A percentile compares a stretch with the other conserved stretches of the same genome.
Evolutionary conservation across 1,140 invertebrate species (phyloP).

Genomic region (Drosophila sucinea): DNA sequence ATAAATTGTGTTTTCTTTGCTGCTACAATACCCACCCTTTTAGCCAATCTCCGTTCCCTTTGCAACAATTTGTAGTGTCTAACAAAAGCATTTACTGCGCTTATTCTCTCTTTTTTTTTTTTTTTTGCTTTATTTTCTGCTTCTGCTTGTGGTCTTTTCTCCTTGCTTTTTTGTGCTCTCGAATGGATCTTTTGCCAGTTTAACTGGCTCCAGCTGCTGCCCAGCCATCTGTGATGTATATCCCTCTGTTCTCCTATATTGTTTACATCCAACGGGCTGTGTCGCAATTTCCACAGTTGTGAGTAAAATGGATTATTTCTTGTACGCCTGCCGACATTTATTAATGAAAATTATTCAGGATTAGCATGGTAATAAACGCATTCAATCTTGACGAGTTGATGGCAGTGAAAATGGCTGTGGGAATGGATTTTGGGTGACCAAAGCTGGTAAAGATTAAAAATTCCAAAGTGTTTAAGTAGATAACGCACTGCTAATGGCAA

Average conservation of each 20-base stretch:
- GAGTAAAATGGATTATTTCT: constrained; percentile 72
- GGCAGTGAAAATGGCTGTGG: constrained; percentile 32
- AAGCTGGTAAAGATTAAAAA: background rate
- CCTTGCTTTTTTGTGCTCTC: background rate
- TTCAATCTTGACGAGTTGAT: constrained; percentile 34
- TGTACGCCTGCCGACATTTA: constrained; percentile 66
- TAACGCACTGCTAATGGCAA: background rate
- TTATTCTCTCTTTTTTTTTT: constrained; percentile 28
- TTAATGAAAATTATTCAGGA: constrained; percentile 73
- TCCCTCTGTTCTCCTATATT: constrained; percentile 56
- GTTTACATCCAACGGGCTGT: constrained; percentile 65
- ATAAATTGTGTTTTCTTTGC: constrained; percentile 62
- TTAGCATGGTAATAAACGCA: constrained; percentile 72
- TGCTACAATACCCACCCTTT: constrained; percentile 19
- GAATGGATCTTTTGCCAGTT: constrained; percentile 36
- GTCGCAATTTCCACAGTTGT: constrained; percentile 27
- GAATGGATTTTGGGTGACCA: background rate
- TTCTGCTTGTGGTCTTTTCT: background rate
- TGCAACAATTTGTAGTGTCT: constrained; percentile 44
- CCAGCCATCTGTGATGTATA: constrained; percentile 70
- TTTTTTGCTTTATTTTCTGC: constrained; percentile 22
- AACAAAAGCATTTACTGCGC: constrained; percentile 67
- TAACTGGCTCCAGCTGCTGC: constrained; percentile 53
- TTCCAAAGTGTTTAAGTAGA: background rate
- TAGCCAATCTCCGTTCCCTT: background rate